A percentile compares a stretch with the other conserved stretches of the same genome.
These are phyloP conservation scores for Daktulosphaira vitifoliae DNA, from an alignment of 1,140 invertebrate species.

Conservation along the genomic window DNA sequence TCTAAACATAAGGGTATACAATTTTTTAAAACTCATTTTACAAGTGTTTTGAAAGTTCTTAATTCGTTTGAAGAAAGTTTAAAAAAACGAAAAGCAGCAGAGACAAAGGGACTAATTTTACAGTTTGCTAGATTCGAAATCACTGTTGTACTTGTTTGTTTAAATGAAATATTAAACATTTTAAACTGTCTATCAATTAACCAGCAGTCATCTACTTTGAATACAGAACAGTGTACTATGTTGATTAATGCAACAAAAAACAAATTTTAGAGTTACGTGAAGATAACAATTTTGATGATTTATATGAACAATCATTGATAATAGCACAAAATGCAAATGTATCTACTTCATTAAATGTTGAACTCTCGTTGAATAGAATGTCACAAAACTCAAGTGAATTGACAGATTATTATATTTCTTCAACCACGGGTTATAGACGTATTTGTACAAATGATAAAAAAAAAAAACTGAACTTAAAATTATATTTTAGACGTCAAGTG, in stretches of 20 bases:
- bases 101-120: background rate
- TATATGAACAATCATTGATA: background rate
- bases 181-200: background rate
- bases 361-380: too few species aligned
- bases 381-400: background rate
- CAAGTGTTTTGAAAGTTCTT: background rate
- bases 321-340: background rate
- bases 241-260: background rate
- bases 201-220: background rate
- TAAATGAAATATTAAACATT: conserved; percentile 2
- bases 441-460: background rate
- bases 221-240: background rate
- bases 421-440: background rate
- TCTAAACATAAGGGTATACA: background rate
- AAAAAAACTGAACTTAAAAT: background rate
- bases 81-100: background rate
- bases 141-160: background rate
- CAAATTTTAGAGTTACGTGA: background rate
- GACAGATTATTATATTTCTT: background rate
- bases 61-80: background rate
- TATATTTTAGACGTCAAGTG: background rate
- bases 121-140: background rate
- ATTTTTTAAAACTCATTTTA: background rate
- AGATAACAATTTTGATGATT: background rate
- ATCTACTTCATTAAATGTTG: too few species aligned